Base-by-base conservation (phyloP, 2,113 vertebrate genomes). In the Laticauda laticaudata region DNA sequence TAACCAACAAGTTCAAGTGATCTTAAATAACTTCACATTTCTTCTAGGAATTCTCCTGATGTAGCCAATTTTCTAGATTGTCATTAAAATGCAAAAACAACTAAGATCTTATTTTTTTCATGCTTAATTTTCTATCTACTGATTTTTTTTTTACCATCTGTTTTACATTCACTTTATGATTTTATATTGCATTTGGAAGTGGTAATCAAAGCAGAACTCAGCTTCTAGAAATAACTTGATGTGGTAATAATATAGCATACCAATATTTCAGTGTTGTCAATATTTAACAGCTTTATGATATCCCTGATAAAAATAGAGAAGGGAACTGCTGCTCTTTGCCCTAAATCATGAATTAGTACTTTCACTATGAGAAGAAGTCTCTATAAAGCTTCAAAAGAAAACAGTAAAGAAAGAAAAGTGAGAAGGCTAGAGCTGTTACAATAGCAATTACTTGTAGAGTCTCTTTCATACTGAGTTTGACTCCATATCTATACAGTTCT, bases 1-100 rank as follows among this genome's bases (percentile, higher is more conserved):
- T 86, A 64, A 88, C 90, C 61, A 21, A 93, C 61, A 53, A 81
- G 93, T 93, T 91, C 59, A 75, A 87, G 53, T 81, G 86, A 59
- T 53, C 20, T 51, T 81, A 54, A 54, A 61, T 53, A 88, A 64
- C 48, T 6, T 69, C 26, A 12, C 51, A 39, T 91, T 20, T 11
- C 54, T 64, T 87, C 81, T 34, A 75, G 18, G 51, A 64, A 8
- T 86, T 51, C 23, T 55, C 54, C 54, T 55, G 48, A 55, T 45
- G 34, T 48, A 21, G 90, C 90, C 86, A 69, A 57, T 88, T 34
- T 53, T 54, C 61, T 43, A 85, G 53, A 21, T 90, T 92, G 88
- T 43, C 69, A 48, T 69, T 69, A 57, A 85, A 55, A 89, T 90
- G 88, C 23, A 29, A 48, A 92, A n/a, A 55, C 34, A 59, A 59